Conservation (phyloP, 2,797 vertebrate genomes). For the Cygnus olor region DNA sequence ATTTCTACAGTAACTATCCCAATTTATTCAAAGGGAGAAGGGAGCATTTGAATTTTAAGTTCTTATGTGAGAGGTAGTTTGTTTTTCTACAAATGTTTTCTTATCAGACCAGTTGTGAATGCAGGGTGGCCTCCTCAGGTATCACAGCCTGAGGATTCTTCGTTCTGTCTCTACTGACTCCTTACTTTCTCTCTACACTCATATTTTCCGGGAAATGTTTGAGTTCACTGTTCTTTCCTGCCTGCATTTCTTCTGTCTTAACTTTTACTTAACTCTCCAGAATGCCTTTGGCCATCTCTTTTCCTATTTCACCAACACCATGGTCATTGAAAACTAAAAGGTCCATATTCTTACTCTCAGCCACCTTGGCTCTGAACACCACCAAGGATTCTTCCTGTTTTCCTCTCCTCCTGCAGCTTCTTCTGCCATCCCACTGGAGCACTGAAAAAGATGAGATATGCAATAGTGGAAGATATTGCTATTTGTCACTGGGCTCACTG, state of each 20-base stretch:
- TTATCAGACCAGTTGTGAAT: background rate
- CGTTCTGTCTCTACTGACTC: background rate
- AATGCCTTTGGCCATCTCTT: background rate
- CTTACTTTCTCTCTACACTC: background rate
- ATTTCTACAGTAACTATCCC: background rate
- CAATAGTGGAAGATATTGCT: background rate
- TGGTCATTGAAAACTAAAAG: background rate
- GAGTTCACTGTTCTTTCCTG: background rate
- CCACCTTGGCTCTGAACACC: background rate
- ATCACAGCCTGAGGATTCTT: background rate
- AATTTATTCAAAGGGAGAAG: background rate
- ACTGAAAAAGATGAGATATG: background rate
- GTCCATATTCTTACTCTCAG: accelerated
- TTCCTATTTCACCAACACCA: background rate
- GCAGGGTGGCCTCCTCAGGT: background rate
- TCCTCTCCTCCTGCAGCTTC: background rate
- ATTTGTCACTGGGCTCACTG: background rate
- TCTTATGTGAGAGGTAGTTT: background rate
- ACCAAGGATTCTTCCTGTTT: background rate
- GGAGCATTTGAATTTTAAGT: background rate
- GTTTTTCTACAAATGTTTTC: background rate
- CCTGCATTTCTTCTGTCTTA: background rate
- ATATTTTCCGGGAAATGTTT: background rate
- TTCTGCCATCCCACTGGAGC: background rate
- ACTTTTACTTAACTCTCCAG: background rate